phyloP scores from a whole-genome alignment of 2,888 invertebrate genomes.

The Boloria euphrosyne region DNA sequence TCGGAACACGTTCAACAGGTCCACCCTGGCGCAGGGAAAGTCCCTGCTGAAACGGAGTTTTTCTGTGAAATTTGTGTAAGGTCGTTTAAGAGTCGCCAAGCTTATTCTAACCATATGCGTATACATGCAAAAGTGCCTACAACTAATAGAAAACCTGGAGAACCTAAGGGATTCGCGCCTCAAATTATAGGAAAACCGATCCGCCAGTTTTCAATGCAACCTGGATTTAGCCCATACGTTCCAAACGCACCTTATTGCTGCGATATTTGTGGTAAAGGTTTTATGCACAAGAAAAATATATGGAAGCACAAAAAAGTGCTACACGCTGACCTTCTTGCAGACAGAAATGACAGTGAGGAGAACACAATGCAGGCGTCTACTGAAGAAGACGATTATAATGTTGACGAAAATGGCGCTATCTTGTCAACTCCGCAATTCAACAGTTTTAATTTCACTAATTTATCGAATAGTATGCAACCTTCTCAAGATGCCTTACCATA shows the following conservation, averaged over 20 bases:
- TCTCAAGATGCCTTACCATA: constrained; percentile 61
- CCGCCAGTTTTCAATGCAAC: constrained; percentile 64
- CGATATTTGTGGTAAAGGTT: constrained; percentile 85
- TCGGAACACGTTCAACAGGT: constrained; percentile 80
- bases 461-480: constrained; percentile 57
- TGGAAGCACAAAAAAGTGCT: constrained; percentile 81
- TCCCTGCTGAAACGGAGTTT: constrained; percentile 62
- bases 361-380: constrained; percentile 79
- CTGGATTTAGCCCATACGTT: constrained; percentile 64
- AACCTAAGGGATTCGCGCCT: constrained; percentile 65
- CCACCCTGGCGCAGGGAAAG: constrained; percentile 66
- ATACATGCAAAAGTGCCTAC: constrained; percentile 79
- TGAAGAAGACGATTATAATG: constrained; percentile 75
- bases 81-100: constrained; percentile 82
- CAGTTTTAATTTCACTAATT: constrained; percentile 73
- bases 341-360: constrained; percentile 76
- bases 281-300: constrained; percentile 80
- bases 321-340: constrained; percentile 72
- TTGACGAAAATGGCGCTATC: constrained; percentile 70
- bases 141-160: constrained; percentile 71
- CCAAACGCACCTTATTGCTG: constrained; percentile 82
- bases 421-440: constrained; percentile 78
- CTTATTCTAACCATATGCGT: constrained; percentile 80
- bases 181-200: constrained; percentile 74
- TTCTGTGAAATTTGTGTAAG: constrained; percentile 83